phyloP scores from a whole-genome alignment of 2,797 vertebrate genomes.

The Paratrypauchen microcephalus region DNA sequence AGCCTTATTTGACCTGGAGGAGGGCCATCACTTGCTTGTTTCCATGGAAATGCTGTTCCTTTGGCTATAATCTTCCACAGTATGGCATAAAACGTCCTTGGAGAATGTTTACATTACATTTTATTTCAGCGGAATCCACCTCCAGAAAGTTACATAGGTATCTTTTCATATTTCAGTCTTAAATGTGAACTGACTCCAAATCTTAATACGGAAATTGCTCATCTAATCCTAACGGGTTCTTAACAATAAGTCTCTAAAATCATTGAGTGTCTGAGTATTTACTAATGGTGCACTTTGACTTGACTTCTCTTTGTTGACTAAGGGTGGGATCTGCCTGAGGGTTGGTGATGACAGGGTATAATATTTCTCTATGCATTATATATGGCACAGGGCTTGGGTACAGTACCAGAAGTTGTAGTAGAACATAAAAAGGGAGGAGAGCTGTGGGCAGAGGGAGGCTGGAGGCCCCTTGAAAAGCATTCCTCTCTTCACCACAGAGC shows the following conservation, averaged over 20 bases:
- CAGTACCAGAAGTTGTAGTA: background rate
- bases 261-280: background rate
- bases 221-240: background rate
- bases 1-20: too few relatives aligned
- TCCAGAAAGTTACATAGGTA: too few relatives aligned
- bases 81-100: too few relatives aligned
- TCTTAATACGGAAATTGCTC: background rate
- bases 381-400: background rate
- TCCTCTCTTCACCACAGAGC: conserved; percentile 36
- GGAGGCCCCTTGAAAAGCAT: conserved; percentile 38
- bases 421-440: conserved; percentile 15
- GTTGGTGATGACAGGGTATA: background rate
- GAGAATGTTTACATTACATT: too few relatives aligned
- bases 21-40: too few relatives aligned
- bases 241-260: background rate
- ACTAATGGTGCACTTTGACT: background rate
- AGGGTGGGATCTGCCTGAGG: conserved; percentile 5
- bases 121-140: too few relatives aligned
- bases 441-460: conserved; percentile 18
- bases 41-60: too few relatives aligned
- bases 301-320: background rate
- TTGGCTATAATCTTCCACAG: too few relatives aligned
- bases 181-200: too few relatives aligned
- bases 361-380: background rate
- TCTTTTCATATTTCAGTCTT: too few relatives aligned